A percentile compares a stretch with the other conserved stretches of the same genome.
Evolutionary conservation across 1,140 invertebrate species (phyloP).

Genomic region (Tetragonula clypearis): DNA sequence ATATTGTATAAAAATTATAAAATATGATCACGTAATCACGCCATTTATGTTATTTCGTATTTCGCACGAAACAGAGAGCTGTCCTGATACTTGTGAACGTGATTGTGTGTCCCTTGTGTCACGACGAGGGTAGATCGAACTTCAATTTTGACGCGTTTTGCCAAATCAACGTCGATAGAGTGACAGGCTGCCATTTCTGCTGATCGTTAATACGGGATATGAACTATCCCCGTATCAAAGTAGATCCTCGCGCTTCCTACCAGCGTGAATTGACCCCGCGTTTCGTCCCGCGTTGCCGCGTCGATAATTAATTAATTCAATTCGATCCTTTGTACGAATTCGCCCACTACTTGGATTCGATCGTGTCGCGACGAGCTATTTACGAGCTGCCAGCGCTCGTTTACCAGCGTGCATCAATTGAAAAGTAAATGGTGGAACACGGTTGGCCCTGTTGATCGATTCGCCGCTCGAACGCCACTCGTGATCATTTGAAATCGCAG

Average conservation of each 20-base stretch:
- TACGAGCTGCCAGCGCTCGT: neutral
- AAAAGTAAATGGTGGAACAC: neutral
- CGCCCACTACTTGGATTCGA: neutral
- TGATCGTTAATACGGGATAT: conserved; percentile 42
- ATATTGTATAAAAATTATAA: too few species aligned
- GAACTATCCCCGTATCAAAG: conserved; percentile 35
- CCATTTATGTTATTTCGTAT: neutral
- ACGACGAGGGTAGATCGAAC: neutral
- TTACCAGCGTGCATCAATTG: neutral
- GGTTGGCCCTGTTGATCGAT: neutral
- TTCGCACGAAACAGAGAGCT: neutral
- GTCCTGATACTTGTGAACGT: neutral
- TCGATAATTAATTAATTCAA: conserved; percentile 43
- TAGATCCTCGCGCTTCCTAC: neutral
- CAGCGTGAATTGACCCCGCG: neutral
- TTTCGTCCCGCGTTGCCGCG: neutral
- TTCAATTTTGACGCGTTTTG: conserved; percentile 53
- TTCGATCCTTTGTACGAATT: conserved; percentile 11
- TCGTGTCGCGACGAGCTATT: neutral
- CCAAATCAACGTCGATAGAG: conserved; percentile 51
- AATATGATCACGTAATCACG: neutral
- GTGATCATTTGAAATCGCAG: neutral
- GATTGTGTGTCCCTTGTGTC: neutral
- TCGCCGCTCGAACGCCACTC: too few species aligned
- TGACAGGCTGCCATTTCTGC: conserved; percentile 40